Evolutionary conservation across 2,888 invertebrate species (phyloP).

Genomic region (Rhagium mordax): DNA sequence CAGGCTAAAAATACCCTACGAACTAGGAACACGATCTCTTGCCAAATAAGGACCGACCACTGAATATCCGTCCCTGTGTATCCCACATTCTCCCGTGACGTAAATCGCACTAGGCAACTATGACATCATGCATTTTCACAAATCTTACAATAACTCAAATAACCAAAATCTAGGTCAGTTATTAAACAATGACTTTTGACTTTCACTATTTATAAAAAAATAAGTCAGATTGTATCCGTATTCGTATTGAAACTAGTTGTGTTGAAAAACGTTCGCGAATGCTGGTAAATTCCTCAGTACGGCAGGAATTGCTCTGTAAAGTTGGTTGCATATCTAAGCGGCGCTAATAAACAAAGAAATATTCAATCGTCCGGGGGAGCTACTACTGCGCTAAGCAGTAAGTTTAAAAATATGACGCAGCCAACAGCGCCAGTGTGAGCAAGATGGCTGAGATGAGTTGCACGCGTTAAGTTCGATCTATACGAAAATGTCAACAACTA

Average conservation of each 20-base stretch:
- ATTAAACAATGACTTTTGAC: constrained; percentile 18
- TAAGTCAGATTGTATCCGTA: constrained; percentile 17
- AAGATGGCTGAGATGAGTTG: constrained; percentile 77
- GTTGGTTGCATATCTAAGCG: constrained; percentile 3
- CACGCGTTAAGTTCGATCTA: constrained; percentile 60
- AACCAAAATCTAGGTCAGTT: constrained; percentile 36
- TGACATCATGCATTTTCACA: not conserved
- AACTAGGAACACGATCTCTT: constrained; percentile 52
- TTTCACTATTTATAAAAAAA: constrained; percentile 1
- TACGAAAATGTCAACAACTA: constrained; percentile 75
- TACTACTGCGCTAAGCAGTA: not conserved
- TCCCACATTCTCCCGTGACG: constrained; percentile 50
- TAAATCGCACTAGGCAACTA: constrained; percentile 33
- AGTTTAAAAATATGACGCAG: constrained; percentile 13
- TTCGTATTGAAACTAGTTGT: constrained; percentile 15
- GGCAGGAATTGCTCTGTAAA: not conserved
- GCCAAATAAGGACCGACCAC: constrained; percentile 58
- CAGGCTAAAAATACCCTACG: constrained; percentile 56
- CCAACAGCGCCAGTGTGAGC: constrained; percentile 68
- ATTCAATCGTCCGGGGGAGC: not conserved
- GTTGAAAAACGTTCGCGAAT: no score
- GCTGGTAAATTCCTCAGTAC: not conserved
- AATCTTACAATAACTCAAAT: not conserved
- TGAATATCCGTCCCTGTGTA: constrained; percentile 27
- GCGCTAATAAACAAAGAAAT: not conserved